A percentile compares a stretch with the other conserved stretches of the same genome.
These are phyloP conservation scores for Steromphala cineraria DNA, from an alignment of 2,888 invertebrate species.

Conservation along the genomic window DNA sequence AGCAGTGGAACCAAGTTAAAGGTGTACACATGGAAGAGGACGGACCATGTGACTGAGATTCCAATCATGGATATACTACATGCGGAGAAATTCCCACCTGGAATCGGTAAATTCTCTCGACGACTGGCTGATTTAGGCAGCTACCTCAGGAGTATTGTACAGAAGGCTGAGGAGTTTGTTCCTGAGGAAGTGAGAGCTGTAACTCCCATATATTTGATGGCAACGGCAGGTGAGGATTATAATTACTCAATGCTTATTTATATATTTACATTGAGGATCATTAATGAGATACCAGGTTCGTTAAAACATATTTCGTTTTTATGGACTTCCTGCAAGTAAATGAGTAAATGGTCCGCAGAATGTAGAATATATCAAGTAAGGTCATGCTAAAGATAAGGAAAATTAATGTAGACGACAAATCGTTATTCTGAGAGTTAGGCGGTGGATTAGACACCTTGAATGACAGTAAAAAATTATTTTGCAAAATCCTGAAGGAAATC, in stretches of 20 bases:
- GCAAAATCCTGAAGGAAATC: too few species aligned
- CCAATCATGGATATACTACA: constrained; percentile 41
- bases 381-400: too few species aligned
- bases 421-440: too few species aligned
- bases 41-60: constrained; percentile 27
- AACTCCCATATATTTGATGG: constrained; percentile 77
- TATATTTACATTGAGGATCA: too few species aligned
- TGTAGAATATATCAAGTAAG: too few species aligned
- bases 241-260: neutral
- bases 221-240: constrained; percentile 73
- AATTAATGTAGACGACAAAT: too few species aligned
- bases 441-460: too few species aligned
- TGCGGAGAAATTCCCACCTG: constrained; percentile 53
- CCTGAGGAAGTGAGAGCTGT: constrained; percentile 66
- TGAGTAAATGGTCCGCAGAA: too few species aligned
- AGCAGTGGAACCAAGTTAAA: constrained; percentile 77
- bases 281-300: too few species aligned
- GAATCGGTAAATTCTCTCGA: constrained; percentile 47
- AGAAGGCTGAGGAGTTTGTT: constrained; percentile 70
- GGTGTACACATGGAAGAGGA: constrained; percentile 74
- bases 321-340: too few species aligned
- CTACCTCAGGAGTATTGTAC: constrained; percentile 71
- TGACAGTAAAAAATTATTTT: too few species aligned
- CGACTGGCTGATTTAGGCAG: constrained; percentile 33
- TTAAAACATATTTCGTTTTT: too few species aligned